These are phyloP conservation scores for Anniella stebbinsi DNA, from an alignment of 2,797 vertebrate species.

Conservation along the genomic window DNA sequence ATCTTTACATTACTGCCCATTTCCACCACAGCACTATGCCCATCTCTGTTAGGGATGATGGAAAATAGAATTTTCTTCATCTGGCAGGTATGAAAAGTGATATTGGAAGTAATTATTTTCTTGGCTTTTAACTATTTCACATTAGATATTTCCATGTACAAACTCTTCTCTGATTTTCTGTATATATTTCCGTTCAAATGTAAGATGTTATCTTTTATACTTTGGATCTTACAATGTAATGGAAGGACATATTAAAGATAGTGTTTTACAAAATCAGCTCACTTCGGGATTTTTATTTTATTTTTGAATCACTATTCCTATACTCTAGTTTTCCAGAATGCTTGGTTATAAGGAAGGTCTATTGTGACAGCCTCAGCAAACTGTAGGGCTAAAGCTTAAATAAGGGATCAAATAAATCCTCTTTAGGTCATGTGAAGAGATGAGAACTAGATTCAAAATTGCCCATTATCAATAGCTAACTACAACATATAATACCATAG, in stretches of 20 bases:
- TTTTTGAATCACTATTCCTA: neutral
- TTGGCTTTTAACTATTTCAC: constrained; percentile 13
- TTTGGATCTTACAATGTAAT: constrained; percentile 8
- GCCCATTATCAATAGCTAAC: neutral
- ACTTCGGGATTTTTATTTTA: neutral
- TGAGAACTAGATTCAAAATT: neutral
- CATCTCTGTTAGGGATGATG: neutral
- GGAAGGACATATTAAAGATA: constrained; percentile 57
- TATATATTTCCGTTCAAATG: neutral
- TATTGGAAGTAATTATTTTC: constrained; percentile 20
- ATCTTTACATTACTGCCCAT: neutral
- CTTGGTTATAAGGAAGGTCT: neutral
- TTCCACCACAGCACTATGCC: neutral
- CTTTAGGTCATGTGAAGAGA: neutral
- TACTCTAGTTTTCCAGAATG: neutral
- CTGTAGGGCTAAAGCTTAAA: neutral
- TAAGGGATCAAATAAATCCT: neutral
- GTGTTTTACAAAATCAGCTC: constrained; percentile 44
- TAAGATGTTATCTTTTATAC: constrained; percentile 59
- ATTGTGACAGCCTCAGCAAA: neutral
- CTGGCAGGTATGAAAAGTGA: neutral
- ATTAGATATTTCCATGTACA: neutral
- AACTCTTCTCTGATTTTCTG: constrained; percentile 3
- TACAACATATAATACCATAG: neutral
- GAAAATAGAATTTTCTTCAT: neutral